Conservation (phyloP, 1,140 invertebrate genomes). For the Hycleus cichorii region DNA sequence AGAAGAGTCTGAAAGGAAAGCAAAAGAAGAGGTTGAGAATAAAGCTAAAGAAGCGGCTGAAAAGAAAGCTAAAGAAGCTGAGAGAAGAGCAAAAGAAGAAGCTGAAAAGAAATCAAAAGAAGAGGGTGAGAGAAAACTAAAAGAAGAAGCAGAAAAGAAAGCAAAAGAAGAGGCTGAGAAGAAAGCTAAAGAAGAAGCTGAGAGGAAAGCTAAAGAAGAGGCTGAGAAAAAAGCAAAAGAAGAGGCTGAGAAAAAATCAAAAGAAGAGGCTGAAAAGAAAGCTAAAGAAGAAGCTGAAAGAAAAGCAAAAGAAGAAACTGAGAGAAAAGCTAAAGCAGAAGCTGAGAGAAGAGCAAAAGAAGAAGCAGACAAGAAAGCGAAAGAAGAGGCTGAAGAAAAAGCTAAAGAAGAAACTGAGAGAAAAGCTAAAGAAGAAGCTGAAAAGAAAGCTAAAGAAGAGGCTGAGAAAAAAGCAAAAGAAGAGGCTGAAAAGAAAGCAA, state of each 20-base stretch:
- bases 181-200: conserved; percentile 24
- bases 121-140: conserved; percentile 27
- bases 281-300: conserved; percentile 35
- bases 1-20: conserved; percentile 20
- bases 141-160: conserved; percentile 39
- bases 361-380: conserved; percentile 22
- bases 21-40: conserved; percentile 23
- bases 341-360: conserved; percentile 19
- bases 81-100: conserved; percentile 22
- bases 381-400: conserved; percentile 21
- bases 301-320: conserved; percentile 25
- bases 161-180: conserved; percentile 31
- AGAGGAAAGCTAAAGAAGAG: conserved; percentile 30
- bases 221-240: conserved; percentile 35
- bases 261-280: conserved; percentile 26
- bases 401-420: conserved; percentile 23
- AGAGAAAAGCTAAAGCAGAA: conserved; percentile 21
- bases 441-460: conserved; percentile 30
- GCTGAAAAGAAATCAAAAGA: conserved; percentile 20
- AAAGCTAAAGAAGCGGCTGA: conserved; percentile 16
- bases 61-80: conserved; percentile 21
- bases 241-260: conserved; percentile 39
- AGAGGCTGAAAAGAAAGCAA: conserved; percentile 38
- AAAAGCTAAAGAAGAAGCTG: conserved; percentile 19
- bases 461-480: conserved; percentile 36